Conservation (phyloP, 1,140 invertebrate genomes). For the Pantala flavescens region DNA sequence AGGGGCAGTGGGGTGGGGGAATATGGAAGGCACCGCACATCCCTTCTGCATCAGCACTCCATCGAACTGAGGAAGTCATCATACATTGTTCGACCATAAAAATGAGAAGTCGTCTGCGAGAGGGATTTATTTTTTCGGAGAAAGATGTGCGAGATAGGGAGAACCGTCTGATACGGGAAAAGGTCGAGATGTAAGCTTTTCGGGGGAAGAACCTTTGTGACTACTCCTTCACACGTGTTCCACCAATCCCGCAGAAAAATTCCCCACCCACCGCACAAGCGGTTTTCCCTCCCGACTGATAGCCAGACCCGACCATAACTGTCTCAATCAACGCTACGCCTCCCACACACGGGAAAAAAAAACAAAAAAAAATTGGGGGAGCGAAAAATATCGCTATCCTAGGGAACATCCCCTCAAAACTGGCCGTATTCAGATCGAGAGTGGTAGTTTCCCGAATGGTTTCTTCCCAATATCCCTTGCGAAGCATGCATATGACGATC, state of each 20-base stretch:
- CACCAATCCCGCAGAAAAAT: not conserved
- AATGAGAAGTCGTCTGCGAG: not conserved
- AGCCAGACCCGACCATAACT: not conserved
- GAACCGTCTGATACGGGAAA: not conserved
- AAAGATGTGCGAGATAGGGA: not conserved
- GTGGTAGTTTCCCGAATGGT: too few species aligned
- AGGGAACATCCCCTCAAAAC: too few species aligned
- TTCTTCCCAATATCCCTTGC: too few species aligned
- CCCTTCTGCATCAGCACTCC: not conserved
- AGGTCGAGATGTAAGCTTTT: not conserved
- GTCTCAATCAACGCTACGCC: conserved; percentile 3
- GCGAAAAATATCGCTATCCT: too few species aligned
- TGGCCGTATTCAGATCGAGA: too few species aligned
- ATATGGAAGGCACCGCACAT: not conserved
- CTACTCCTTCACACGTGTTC: not conserved
- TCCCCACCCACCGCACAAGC: not conserved
- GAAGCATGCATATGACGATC: too few species aligned
- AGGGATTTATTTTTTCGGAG: not conserved
- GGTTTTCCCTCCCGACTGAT: not conserved
- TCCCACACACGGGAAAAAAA: not conserved
- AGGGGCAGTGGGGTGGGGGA: not conserved
- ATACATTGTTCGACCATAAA: not conserved
- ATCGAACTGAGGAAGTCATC: not conserved
- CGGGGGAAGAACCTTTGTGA: not conserved
- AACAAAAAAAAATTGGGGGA: not conserved